Base-by-base conservation (phyloP, 2,113 vertebrate species). In the Elgaria multicarinata region DNA sequence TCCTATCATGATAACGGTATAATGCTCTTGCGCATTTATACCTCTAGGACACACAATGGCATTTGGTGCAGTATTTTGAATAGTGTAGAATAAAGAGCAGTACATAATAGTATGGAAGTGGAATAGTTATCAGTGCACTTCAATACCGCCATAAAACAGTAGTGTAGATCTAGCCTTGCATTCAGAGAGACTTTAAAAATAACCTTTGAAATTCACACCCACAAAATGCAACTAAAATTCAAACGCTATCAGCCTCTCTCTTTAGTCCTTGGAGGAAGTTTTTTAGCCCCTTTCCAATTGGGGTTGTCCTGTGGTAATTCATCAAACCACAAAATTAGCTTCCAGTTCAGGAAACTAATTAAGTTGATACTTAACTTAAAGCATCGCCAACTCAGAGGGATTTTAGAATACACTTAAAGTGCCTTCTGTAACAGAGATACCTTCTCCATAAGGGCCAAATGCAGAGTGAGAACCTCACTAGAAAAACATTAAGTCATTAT, bases 401-500 rank as follows among this genome's bases (percentile, higher is more conserved):
- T 24, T 24, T 75, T 26, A 78, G 86, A 39, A 13, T 39, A 44
- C 22, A 55, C 20, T 50, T 36, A 1, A 46, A 66, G 55, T 36
- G 71, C 24, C 33, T n/a, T 75, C 55, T 28, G 31, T 20, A 69
- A 42, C 26, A 87, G 69, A 84, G 64, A 88, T 81, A n/a, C 69
- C 72, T 53, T 26, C 78, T 72, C 66, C 13, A 16, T 87, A 80
- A 18, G 53, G 71, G 87, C 10, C 72, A 6, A 69, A 86, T 36
- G 66, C 71, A 86, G n/a, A n/a, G 87, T 84, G 85, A 46, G 33
- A 80, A 44, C 28, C 75, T 83, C 91, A 55, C 1, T 9, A 46
- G 58, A 88, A 79, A 80, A 75, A 6, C 3, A 44, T 85, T 85
- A 89, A 81, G 88, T 69, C 71, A 80, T 85, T 71, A 5, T 42